Evolutionary conservation across 2,113 vertebrate genomes (phyloP).

Genomic region (Amia ocellicauda): DNA sequence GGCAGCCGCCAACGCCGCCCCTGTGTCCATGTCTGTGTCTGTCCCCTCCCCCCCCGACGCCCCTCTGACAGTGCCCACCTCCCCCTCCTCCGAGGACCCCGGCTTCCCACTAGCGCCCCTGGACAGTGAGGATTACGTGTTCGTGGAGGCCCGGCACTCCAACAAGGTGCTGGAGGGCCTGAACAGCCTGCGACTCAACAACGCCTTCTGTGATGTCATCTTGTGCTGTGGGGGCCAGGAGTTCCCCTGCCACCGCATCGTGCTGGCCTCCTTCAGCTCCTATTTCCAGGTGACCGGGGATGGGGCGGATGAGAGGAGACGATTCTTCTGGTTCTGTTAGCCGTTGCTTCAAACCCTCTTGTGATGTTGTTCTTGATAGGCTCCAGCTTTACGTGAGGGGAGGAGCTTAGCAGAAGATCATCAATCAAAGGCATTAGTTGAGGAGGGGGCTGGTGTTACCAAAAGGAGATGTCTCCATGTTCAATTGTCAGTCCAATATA

Average conservation of each 20-base stretch:
- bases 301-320: too few relatives aligned
- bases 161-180: constrained; percentile 70
- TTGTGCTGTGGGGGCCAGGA: constrained; percentile 74
- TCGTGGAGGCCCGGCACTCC: constrained; percentile 63
- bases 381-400: too few relatives aligned
- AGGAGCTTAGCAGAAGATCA: too few relatives aligned
- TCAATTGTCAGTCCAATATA: too few relatives aligned
- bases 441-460: too few relatives aligned
- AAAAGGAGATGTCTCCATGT: too few relatives aligned
- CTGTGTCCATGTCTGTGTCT: too few relatives aligned
- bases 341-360: too few relatives aligned
- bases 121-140: constrained; percentile 65
- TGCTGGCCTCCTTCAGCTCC: constrained; percentile 72
- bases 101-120: constrained; percentile 20
- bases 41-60: constrained; percentile 38
- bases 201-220: constrained; percentile 73
- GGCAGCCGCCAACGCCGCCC: constrained; percentile 22
- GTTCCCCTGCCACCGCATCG: constrained; percentile 74
- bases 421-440: too few relatives aligned
- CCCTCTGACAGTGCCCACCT: constrained; percentile 21
- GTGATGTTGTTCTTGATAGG: too few relatives aligned
- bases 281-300: constrained; percentile 68
- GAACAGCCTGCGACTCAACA: constrained; percentile 68
- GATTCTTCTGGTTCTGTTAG: too few relatives aligned
- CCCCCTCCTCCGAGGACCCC: constrained; percentile 38